Evolutionary conservation across 2,888 invertebrate species (phyloP).

Genomic region (Dugesia japonica): DNA sequence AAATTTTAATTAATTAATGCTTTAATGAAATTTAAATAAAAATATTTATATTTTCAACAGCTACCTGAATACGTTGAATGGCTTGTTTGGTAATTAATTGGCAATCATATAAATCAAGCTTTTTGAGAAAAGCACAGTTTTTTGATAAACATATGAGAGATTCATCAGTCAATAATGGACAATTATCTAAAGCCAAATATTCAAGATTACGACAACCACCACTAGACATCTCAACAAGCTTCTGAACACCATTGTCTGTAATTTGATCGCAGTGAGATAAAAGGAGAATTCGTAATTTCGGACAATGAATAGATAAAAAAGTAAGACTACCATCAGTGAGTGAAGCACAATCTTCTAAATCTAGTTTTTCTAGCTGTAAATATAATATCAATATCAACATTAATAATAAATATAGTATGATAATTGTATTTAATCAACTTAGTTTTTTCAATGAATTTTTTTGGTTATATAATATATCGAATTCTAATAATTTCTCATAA

Average conservation of each 20-base stretch:
- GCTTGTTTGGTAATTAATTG: constrained; percentile 91
- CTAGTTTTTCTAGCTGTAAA: constrained; percentile 71
- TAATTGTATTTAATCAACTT: too few species aligned
- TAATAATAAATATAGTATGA: too few species aligned
- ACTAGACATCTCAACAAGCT: constrained; percentile 41
- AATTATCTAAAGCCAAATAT: constrained; percentile 80
- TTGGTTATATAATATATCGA: too few species aligned
- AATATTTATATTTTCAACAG: neutral
- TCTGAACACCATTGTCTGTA: constrained; percentile 89
- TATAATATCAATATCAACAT: too few species aligned
- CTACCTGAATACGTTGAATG: constrained; percentile 72
- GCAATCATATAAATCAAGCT: constrained; percentile 95
- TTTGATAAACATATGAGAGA: constrained; percentile 73
- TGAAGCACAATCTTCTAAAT: constrained; percentile 79
- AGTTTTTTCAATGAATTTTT: too few species aligned
- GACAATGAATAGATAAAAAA: constrained; percentile 82
- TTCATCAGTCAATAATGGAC: constrained; percentile 86
- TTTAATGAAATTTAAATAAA: neutral
- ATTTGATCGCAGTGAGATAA: constrained; percentile 94
- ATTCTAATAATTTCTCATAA: too few species aligned
- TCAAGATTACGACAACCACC: constrained; percentile 37
- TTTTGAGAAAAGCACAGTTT: constrained; percentile 79
- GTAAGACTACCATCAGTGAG: constrained; percentile 85
- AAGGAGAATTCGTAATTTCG: constrained; percentile 78
- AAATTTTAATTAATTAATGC: too few species aligned